Base-by-base conservation (phyloP, 2,797 vertebrate species). In the Kryptopterus vitreolus region DNA sequence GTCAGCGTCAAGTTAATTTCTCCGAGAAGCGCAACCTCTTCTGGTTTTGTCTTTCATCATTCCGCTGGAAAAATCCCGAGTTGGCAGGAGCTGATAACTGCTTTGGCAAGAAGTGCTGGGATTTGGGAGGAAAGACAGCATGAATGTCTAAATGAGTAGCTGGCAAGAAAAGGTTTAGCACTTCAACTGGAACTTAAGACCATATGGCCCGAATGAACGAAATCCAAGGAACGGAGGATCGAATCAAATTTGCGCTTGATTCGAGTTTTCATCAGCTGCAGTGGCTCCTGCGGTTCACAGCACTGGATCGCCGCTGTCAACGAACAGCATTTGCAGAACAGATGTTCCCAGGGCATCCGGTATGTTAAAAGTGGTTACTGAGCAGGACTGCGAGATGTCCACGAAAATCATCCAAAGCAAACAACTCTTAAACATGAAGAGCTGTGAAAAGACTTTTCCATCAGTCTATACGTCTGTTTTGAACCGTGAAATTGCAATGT, bases 171-270 rank as follows among this genome's bases (percentile, higher is more conserved):
- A 52, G 78, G 63, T 15, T 22, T 77, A 65, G 24, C 50, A 55
- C 69, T 76, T 73, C 68, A 48, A 74, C 31, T 58, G 58, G 75
- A 73, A 74, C 52, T 62, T 80, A 77, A 72, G 69, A 66, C 68
- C 86, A 86, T 86, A 86, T 84, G 84, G 69, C 81, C 70, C 68
- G 73, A 65, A 87, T 84, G 81, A 86, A 76, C 26, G 73, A 84
- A 86, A 35, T 77, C 61, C 72, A 78, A 11, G 20, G 77, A 84
- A 31, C 38, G 57, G 50, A 81, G 48, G 62, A 80, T 78, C 38
- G 66, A 50, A 80, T 77, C 68, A 0, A 69, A 71, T 76, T 87
- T 83, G 79, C 78, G 69, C 76, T 57, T 26, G 48, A 80, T 71
- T 81, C 31, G 74, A 66, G 38, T 81, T 84, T 86, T 85, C 82